Evolutionary conservation across 2,797 vertebrate genomes (phyloP).

Genomic region (Sebastes iracundus): DNA sequence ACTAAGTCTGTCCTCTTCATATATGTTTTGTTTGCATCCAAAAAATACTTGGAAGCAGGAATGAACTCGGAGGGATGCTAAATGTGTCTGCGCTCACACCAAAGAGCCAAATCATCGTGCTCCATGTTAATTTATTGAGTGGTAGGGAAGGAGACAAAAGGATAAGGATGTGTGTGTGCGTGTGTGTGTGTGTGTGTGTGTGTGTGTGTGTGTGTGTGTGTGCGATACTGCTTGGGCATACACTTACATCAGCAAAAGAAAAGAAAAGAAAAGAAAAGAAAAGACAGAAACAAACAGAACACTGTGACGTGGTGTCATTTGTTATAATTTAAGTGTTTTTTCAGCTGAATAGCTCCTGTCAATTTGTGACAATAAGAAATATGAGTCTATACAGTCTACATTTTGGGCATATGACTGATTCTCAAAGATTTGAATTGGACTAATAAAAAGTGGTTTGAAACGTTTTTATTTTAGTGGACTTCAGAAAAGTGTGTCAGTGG

Average conservation of each 20-base stretch:
- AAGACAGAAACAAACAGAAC: neutral
- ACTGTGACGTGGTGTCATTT: neutral
- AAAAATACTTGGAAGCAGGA: neutral
- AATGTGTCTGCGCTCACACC: constrained; percentile 11
- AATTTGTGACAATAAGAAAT: neutral
- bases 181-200: constrained; percentile 18
- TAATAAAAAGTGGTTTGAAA: neutral
- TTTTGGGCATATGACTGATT: neutral
- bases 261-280: neutral
- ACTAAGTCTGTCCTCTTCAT: neutral
- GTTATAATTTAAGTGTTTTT: neutral
- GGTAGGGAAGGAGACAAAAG: constrained; percentile 70
- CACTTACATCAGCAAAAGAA: neutral
- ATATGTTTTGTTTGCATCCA: constrained; percentile 6
- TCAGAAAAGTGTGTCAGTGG: neutral
- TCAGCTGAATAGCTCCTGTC: neutral
- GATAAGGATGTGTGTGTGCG: constrained; percentile 37
- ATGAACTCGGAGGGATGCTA: neutral
- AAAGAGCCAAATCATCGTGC: constrained; percentile 22
- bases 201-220: constrained; percentile 10
- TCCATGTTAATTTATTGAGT: constrained; percentile 61
- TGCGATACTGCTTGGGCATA: neutral
- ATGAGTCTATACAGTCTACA: neutral
- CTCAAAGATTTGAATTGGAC: neutral
- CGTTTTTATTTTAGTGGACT: neutral